A percentile compares a stretch with the other conserved stretches of the same genome.
phyloP scores from a whole-genome alignment of 2,113 vertebrate species.

The Hydrolagus affinis region DNA sequence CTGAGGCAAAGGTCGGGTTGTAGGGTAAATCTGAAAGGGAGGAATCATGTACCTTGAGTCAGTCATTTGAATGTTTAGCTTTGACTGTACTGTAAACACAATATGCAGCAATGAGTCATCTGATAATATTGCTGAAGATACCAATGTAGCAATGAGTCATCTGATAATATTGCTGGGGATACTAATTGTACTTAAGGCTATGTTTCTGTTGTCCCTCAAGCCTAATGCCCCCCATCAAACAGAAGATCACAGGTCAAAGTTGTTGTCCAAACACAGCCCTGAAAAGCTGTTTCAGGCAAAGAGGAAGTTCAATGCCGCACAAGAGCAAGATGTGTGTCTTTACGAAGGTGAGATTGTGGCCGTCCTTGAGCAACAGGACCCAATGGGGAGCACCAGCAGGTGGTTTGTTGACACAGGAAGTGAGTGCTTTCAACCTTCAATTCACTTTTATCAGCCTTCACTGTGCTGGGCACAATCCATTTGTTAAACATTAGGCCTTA shows the following conservation, averaged over 20 bases:
- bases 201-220: conserved; percentile 42
- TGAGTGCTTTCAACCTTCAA: conserved; percentile 47
- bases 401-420: conserved; percentile 91
- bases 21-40: too few species aligned
- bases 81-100: too few species aligned
- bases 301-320: conserved; percentile 87
- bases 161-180: neutral
- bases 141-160: too few species aligned
- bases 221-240: conserved; percentile 69
- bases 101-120: too few species aligned
- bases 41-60: too few species aligned
- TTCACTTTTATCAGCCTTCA: too few species aligned
- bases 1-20: too few species aligned
- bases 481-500: too few species aligned
- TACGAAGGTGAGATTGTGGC: conserved; percentile 87
- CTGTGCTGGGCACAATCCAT: too few species aligned
- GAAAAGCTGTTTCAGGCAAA: conserved; percentile 74
- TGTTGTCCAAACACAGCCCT: conserved; percentile 59
- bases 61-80: too few species aligned
- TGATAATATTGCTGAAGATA: neutral
- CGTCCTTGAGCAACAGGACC: conserved; percentile 75
- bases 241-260: conserved; percentile 62
- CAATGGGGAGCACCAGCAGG: conserved; percentile 75
- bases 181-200: neutral
- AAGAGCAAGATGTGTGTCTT: conserved; percentile 79